A percentile compares a stretch with the other conserved stretches of the same genome.
Evolutionary conservation across 1,140 invertebrate species (phyloP).

Genomic region (Drosophila santomea): DNA sequence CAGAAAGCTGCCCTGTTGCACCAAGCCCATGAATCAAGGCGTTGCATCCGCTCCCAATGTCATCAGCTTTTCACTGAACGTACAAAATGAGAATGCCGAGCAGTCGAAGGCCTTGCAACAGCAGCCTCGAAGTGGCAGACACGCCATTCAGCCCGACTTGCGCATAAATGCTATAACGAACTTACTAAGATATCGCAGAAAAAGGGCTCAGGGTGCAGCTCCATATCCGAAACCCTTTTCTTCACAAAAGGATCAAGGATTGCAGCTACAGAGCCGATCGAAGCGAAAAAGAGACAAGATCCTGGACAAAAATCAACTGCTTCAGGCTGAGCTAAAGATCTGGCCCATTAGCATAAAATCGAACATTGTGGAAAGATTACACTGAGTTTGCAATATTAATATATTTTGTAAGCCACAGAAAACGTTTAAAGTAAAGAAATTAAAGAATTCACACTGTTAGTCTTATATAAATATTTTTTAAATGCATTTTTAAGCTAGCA

Average conservation of each 20-base stretch:
- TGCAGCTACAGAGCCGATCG: neutral
- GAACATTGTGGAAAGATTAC: neutral
- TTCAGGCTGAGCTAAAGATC: conserved; percentile 54
- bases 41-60: neutral
- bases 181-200: conserved; percentile 38
- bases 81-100: neutral
- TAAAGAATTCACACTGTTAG: neutral
- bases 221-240: neutral
- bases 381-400: neutral
- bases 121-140: neutral
- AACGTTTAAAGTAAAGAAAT: neutral
- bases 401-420: neutral
- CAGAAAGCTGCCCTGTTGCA: conserved; percentile 46
- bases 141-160: conserved; percentile 27
- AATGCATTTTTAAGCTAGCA: neutral
- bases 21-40: neutral
- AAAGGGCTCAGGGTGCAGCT: neutral
- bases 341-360: conserved; percentile 29
- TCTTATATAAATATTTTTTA: neutral
- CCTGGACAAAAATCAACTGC: conserved; percentile 26
- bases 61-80: conserved; percentile 2
- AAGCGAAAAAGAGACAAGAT: neutral
- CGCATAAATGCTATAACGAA: conserved; percentile 36
- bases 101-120: neutral
- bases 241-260: neutral